A percentile compares a stretch with the other conserved stretches of the same genome.
These are phyloP conservation scores for Adelosebastes latens DNA, from an alignment of 2,797 vertebrate genomes.

Conservation along the genomic window DNA sequence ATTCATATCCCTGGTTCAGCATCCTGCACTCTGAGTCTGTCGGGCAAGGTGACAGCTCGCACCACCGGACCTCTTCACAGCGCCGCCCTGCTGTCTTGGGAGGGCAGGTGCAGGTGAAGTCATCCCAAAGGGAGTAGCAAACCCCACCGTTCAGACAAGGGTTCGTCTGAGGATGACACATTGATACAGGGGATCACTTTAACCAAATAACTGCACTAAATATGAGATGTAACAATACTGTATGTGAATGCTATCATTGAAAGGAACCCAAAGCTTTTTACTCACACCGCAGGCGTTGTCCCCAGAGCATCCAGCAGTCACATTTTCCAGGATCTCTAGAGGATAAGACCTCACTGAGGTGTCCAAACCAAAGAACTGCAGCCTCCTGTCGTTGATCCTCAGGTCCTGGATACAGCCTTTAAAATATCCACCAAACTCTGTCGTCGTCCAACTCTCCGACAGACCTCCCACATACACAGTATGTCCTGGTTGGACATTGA, in stretches of 20 bases:
- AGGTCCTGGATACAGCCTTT: slow-evolving; percentile 95
- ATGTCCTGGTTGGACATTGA: slow-evolving; percentile 72
- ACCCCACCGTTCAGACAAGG: slow-evolving; percentile 89
- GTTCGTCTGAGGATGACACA: slow-evolving; percentile 79
- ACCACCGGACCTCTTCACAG: slow-evolving; percentile 90
- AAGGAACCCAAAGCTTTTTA: slow-evolving; percentile 1
- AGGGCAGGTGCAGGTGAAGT: slow-evolving; percentile 90
- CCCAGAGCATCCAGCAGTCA: slow-evolving; percentile 86
- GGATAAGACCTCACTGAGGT: slow-evolving; percentile 55
- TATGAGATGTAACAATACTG: neutral
- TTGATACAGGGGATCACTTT: neutral
- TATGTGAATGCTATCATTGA: neutral
- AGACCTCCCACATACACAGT: slow-evolving; percentile 87
- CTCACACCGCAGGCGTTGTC: slow-evolving; percentile 87
- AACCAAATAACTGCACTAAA: neutral
- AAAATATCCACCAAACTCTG: slow-evolving; percentile 85
- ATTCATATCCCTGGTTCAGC: slow-evolving; percentile 89
- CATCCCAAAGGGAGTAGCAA: slow-evolving; percentile 89
- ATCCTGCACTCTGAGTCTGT: slow-evolving; percentile 81
- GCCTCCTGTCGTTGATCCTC: slow-evolving; percentile 82
- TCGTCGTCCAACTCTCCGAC: slow-evolving; percentile 62
- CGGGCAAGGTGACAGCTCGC: slow-evolving; percentile 87
- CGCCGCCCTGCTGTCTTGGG: slow-evolving; percentile 84
- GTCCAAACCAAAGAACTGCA: slow-evolving; percentile 89
- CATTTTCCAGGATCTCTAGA: slow-evolving; percentile 79